phyloP scores from a whole-genome alignment of 2,888 invertebrate species.

The Philonicus albiceps region DNA sequence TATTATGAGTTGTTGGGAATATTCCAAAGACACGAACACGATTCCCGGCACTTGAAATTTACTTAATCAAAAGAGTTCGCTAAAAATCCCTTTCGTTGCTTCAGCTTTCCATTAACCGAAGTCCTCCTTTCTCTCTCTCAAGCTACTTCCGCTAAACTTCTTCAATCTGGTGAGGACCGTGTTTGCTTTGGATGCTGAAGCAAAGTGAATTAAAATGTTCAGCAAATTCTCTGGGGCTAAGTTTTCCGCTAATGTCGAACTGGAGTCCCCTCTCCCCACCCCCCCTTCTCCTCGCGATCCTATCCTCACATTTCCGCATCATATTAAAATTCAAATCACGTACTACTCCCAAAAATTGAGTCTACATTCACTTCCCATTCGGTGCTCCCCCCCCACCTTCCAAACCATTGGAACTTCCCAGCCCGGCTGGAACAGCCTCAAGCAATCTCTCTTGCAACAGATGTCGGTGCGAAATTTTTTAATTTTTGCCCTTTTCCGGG shows the following conservation, averaged over 20 bases:
- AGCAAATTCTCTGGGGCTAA: constrained; percentile 13
- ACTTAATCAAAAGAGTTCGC: background rate
- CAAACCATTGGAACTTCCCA: background rate
- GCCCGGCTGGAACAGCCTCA: background rate
- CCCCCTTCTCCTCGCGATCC: no score
- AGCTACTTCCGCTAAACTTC: background rate
- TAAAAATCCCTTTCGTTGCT: background rate
- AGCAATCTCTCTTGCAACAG: background rate
- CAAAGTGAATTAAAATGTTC: constrained; percentile 32
- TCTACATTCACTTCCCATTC: background rate
- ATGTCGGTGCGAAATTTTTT: background rate
- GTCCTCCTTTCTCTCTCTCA: background rate
- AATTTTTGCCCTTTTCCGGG: background rate
- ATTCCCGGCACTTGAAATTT: background rate
- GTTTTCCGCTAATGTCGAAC: background rate
- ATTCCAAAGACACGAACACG: background rate
- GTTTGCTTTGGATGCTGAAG: background rate
- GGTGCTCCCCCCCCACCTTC: no score
- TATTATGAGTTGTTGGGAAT: background rate
- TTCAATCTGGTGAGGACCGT: background rate
- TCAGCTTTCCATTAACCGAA: background rate
- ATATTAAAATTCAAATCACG: background rate
- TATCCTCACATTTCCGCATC: background rate
- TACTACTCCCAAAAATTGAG: background rate
- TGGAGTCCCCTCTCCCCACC: no score